Evolutionary conservation across 53 echinoderm and acorn worm species (phyloP).

Genomic region (Luidia sarsii): DNA sequence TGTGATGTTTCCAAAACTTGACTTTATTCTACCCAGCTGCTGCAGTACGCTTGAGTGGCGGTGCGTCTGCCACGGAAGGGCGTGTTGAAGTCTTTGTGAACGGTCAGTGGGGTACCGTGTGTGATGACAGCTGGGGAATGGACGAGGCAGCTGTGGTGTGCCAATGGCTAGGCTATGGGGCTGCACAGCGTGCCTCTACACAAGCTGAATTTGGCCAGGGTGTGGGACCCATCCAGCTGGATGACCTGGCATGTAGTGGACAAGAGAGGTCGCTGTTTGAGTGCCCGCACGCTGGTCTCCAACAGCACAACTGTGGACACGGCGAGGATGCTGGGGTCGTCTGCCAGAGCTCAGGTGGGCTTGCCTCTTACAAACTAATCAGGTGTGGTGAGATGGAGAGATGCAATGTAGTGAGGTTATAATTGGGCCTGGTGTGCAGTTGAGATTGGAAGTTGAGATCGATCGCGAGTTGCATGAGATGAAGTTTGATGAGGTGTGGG

Average conservation of each 20-base stretch:
- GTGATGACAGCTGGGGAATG: constrained; percentile 64
- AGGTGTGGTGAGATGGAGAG: no score
- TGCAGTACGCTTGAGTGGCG: constrained; percentile 38
- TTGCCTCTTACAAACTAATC: no score
- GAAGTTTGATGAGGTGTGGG: no score
- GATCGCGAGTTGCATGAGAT: no score
- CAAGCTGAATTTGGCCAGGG: constrained; percentile 46
- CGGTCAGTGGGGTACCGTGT: constrained; percentile 61
- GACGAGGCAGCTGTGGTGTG: constrained; percentile 61
- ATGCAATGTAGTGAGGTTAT: no score
- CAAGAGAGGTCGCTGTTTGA: constrained; percentile 39
- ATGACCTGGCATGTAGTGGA: constrained; percentile 55
- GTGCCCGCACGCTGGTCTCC: constrained; percentile 33
- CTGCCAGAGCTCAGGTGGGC: constrained; percentile 35
- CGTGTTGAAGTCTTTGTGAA: constrained; percentile 61
- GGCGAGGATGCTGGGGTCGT: constrained; percentile 67
- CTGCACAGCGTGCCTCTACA: constrained; percentile 24
- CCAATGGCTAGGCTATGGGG: constrained; percentile 54
- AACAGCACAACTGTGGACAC: constrained; percentile 57
- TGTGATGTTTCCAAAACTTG: no score
- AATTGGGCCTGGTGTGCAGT: no score
- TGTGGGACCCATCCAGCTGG: constrained; percentile 49
- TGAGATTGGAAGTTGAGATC: no score
- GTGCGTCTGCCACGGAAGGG: constrained; percentile 28
- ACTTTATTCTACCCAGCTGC: not conserved